Evolutionary conservation across 2,888 invertebrate species (phyloP).

Genomic region (Leuctra nigra): DNA sequence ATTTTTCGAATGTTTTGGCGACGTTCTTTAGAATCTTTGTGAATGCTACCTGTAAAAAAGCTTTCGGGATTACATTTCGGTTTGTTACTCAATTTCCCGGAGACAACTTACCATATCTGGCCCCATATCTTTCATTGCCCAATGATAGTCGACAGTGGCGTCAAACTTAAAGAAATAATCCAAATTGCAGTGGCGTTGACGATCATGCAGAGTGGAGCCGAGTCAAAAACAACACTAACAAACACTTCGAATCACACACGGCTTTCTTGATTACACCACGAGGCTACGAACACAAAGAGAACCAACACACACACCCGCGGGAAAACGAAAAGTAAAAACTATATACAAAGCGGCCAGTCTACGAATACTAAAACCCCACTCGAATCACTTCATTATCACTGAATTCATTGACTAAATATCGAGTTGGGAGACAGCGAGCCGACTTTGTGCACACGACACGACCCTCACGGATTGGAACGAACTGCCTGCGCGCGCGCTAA

Average conservation of each 20-base stretch:
- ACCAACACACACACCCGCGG: neutral
- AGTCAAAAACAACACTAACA: neutral
- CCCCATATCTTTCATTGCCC: constrained; percentile 53
- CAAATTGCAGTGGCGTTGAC: neutral
- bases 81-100: too few species aligned
- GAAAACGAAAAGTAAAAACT: neutral
- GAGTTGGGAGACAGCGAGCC: too few species aligned
- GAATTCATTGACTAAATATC: neutral
- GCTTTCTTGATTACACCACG: neutral
- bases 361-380: neutral
- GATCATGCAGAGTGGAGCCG: neutral
- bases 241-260: neutral
- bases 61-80: too few species aligned
- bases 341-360: neutral
- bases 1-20: too few species aligned
- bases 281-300: neutral
- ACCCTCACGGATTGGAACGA: too few species aligned
- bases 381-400: neutral
- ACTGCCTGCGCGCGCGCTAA: neutral
- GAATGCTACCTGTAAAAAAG: too few species aligned
- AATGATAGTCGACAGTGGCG: neutral
- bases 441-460: too few species aligned
- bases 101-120: constrained; percentile 70
- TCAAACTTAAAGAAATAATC: neutral
- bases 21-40: too few species aligned